Percentiles rank a stretch among this genome's conserved stretches.
Conservation (phyloP, 2,888 invertebrate genomes). For the Chrysotoxum bicinctum region DNA sequence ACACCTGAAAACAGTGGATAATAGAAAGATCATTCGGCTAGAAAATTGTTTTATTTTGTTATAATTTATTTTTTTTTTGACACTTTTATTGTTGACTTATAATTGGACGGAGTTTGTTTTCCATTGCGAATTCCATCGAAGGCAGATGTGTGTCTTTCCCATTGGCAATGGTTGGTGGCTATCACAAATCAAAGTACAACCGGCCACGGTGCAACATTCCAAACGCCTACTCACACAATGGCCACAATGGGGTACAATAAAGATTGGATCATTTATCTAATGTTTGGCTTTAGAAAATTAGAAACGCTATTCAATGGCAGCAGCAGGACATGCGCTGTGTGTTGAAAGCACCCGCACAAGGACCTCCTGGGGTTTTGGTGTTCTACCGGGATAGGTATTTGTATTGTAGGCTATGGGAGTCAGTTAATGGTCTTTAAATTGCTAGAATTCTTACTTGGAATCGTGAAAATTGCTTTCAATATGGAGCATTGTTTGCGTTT, state of each 20-base stretch:
- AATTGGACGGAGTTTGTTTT: slow-evolving; percentile 53
- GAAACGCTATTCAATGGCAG: slow-evolving; percentile 57
- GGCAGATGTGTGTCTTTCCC: slow-evolving; percentile 53
- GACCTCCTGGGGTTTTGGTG: slow-evolving; percentile 42
- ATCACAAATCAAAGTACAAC: slow-evolving; percentile 54
- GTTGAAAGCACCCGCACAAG: slow-evolving; percentile 70
- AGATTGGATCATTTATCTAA: slow-evolving; percentile 67
- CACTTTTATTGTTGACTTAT: slow-evolving; percentile 47
- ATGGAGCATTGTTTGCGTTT: slow-evolving; percentile 44
- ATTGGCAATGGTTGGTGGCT: slow-evolving; percentile 56
- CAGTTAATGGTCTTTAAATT: slow-evolving; percentile 62
- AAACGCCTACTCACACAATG: slow-evolving; percentile 65
- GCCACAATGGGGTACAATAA: slow-evolving; percentile 58
- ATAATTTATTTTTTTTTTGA: neutral
- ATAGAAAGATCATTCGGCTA: slow-evolving; percentile 35
- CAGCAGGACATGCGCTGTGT: slow-evolving; percentile 57
- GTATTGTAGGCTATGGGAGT: neutral
- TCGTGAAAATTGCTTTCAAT: neutral
- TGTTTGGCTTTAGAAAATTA: slow-evolving; percentile 72
- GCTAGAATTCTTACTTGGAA: slow-evolving; percentile 29
- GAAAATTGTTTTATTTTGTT: slow-evolving; percentile 58
- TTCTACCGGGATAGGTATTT: neutral
- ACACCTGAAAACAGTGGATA: slow-evolving; percentile 61
- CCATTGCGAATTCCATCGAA: slow-evolving; percentile 59
- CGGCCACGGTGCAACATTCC: slow-evolving; percentile 35